Conservation (phyloP, 2,888 invertebrate genomes). For the Melolontha melolontha region DNA sequence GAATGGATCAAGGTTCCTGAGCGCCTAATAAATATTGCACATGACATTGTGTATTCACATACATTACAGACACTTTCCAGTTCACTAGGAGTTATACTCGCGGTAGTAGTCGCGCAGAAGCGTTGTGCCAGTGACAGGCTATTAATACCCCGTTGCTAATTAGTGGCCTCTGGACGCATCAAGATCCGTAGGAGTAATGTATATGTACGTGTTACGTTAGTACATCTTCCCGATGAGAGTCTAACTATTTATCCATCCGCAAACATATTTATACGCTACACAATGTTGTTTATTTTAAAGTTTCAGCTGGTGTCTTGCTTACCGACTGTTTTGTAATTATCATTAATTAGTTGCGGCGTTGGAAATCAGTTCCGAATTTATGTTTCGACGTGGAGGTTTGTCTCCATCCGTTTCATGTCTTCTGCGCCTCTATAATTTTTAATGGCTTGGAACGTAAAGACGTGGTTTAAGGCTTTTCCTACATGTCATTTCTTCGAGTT, state of each 20-base stretch:
- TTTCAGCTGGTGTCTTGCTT: slow-evolving; percentile 4
- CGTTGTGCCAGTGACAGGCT: slow-evolving; percentile 47
- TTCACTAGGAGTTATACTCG: slow-evolving; percentile 2
- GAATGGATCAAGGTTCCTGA: slow-evolving; percentile 7
- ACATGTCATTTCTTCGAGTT: no score
- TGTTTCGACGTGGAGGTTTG: slow-evolving; percentile 6
- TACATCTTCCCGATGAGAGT: slow-evolving; percentile 29
- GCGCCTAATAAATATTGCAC: slow-evolving; percentile 19
- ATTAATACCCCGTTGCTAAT: slow-evolving; percentile 47
- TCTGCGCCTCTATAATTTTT: background rate
- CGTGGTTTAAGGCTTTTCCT: no score
- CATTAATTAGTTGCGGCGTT: slow-evolving; percentile 27
- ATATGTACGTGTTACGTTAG: slow-evolving; percentile 6
- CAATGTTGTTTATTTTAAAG: slow-evolving; percentile 18
- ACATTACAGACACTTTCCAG: no score
- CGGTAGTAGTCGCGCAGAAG: slow-evolving; percentile 28
- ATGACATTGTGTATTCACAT: background rate
- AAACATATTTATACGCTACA: slow-evolving; percentile 28
- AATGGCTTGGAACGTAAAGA: slow-evolving; percentile 3
- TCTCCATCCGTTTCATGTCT: slow-evolving; percentile 3
- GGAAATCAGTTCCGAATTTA: slow-evolving; percentile 22
- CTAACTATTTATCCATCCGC: slow-evolving; percentile 30
- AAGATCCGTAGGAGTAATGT: slow-evolving; percentile 36
- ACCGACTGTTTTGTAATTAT: slow-evolving; percentile 25
- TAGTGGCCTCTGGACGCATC: slow-evolving; percentile 39